These are phyloP conservation scores for Mesorhabditis sp. DNA, from an alignment of 2,888 invertebrate genomes.

Conservation along the genomic window DNA sequence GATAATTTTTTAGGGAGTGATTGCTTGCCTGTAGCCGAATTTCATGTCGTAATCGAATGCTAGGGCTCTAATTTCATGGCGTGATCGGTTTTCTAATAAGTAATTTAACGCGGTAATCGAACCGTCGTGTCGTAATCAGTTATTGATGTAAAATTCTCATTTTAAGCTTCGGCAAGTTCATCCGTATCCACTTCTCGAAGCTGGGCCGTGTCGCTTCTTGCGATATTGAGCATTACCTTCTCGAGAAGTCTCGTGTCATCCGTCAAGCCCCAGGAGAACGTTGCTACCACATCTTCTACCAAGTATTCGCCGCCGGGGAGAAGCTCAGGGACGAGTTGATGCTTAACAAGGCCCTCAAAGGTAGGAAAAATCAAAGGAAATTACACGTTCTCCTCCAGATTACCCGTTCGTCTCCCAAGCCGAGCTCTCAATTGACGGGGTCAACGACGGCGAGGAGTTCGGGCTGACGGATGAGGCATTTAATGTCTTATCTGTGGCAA, in stretches of 20 bases:
- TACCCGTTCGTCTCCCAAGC: constrained; percentile 82
- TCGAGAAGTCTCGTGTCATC: constrained; percentile 99
- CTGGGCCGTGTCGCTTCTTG: constrained; percentile 99
- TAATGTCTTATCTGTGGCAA: constrained; percentile 94
- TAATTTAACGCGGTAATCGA: too few relatives aligned
- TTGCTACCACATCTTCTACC: constrained; percentile 99
- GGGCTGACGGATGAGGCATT: constrained; percentile 69
- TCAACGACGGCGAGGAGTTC: constrained; percentile 77
- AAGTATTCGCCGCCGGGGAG: constrained; percentile 60
- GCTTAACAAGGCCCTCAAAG: constrained; percentile 42
- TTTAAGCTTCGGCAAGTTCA: constrained; percentile 96
- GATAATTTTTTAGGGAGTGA: too few relatives aligned
- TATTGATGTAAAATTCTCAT: too few relatives aligned
- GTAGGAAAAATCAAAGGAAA: too few relatives aligned
- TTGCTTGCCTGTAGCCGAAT: too few relatives aligned
- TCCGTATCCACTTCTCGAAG: constrained; percentile 99
- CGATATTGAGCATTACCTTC: constrained; percentile 98
- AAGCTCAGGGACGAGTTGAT: constrained; percentile 39
- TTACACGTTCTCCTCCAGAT: constrained; percentile 14
- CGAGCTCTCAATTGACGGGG: constrained; percentile 83
- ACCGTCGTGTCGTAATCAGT: too few relatives aligned
- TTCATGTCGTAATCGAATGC: too few relatives aligned
- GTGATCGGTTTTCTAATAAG: too few relatives aligned
- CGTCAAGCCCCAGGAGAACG: constrained; percentile 95
- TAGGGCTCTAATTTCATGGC: too few relatives aligned